A percentile compares a stretch with the other conserved stretches of the same genome.
Conservation (phyloP, 2,888 invertebrate species). For the Ormyrus pomaceus region DNA sequence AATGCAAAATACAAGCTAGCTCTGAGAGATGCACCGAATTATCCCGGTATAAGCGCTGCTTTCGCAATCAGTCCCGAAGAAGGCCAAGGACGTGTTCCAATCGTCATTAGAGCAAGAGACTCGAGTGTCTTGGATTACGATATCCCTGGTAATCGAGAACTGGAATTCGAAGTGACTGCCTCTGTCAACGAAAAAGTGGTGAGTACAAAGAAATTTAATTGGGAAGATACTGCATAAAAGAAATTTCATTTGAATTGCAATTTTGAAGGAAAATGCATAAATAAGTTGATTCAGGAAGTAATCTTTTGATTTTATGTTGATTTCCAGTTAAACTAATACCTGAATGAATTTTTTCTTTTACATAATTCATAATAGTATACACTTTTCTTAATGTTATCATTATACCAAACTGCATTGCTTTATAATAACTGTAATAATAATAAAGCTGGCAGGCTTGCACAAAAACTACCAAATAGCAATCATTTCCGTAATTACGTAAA, state of each 20-base stretch:
- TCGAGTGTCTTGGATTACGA: conserved; percentile 84
- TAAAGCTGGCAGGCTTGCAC: no score
- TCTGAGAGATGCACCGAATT: conserved; percentile 78
- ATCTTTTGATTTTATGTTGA: no score
- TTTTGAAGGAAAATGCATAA: no score
- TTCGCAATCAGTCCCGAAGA: conserved; percentile 80
- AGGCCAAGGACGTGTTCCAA: conserved; percentile 85
- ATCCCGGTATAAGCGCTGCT: conserved; percentile 70
- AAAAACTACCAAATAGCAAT: no score
- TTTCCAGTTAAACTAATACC: no score
- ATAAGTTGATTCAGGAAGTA: no score
- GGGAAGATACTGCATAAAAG: no score
- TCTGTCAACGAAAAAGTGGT: conserved; percentile 77
- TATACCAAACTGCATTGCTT: no score
- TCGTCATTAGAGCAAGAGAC: conserved; percentile 84
- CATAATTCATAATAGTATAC: not conserved
- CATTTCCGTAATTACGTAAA: no score
- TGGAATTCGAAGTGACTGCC: conserved; percentile 84
- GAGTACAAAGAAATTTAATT: conserved; percentile 41
- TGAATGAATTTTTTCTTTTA: not conserved
- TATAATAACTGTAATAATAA: no score
- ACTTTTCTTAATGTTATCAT: not conserved
- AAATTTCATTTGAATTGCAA: no score
- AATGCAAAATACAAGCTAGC: conserved; percentile 84
- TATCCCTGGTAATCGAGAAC: conserved; percentile 79